Evolutionary conservation across 2,113 vertebrate genomes (phyloP).

Genomic region (Gorsachius goisagi): DNA sequence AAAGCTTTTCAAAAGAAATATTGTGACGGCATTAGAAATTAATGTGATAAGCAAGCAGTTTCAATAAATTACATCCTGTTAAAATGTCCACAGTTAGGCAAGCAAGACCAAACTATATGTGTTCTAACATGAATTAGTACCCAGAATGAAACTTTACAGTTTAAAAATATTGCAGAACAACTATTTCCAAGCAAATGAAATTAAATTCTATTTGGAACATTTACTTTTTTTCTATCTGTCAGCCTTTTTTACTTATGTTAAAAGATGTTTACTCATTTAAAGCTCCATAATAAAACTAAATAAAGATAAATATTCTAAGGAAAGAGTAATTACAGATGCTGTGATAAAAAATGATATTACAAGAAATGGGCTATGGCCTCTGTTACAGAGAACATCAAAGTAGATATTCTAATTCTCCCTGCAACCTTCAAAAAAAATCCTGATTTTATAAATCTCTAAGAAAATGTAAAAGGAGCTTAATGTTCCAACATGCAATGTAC

Average conservation of each 20-base stretch:
- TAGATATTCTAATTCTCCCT: background rate
- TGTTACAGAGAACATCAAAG: background rate
- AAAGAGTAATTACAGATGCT: background rate
- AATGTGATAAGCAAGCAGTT: background rate
- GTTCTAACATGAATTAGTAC: background rate
- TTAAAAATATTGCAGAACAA: background rate
- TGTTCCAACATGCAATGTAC: background rate
- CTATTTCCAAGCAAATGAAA: background rate
- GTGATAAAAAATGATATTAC: background rate
- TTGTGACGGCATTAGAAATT: background rate
- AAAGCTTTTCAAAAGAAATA: background rate
- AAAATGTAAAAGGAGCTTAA: background rate
- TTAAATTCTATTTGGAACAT: background rate
- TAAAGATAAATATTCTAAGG: background rate
- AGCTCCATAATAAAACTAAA: background rate
- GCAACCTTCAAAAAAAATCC: background rate
- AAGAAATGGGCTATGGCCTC: background rate
- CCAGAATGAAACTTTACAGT: background rate
- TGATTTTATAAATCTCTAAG: background rate
- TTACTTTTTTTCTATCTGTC: background rate
- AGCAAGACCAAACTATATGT: background rate
- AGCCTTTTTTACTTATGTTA: background rate
- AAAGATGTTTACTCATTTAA: background rate
- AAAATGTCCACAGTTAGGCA: background rate
- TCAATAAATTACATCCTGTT: background rate